Percentiles rank a stretch among this genome's conserved stretches.
Conservation (phyloP, 2,888 invertebrate genomes). For the Ochropacha duplaris region DNA sequence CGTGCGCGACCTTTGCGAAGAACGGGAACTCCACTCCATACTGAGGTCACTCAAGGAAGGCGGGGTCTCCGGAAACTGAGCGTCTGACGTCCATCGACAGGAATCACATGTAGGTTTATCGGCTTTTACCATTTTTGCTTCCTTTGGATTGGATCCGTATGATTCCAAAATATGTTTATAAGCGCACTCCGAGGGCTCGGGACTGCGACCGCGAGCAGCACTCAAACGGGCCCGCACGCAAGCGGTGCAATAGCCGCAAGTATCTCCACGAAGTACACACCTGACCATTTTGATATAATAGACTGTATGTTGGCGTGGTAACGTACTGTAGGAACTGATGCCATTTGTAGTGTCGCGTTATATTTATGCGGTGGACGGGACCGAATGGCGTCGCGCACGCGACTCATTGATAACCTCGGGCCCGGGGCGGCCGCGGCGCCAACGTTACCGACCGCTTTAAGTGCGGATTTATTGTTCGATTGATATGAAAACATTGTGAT, state of each 20-base stretch:
- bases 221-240: constrained; percentile 71
- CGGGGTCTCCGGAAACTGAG: constrained; percentile 77
- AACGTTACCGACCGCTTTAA: constrained; percentile 30
- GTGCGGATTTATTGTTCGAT: constrained; percentile 16
- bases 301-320: constrained; percentile 34
- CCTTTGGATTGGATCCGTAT: constrained; percentile 50
- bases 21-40: constrained; percentile 73
- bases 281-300: constrained; percentile 57
- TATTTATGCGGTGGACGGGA: constrained; percentile 63
- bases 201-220: constrained; percentile 68
- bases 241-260: constrained; percentile 75
- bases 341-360: constrained; percentile 38
- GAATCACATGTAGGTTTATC: constrained; percentile 67
- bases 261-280: constrained; percentile 60
- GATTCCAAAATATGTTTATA: constrained; percentile 79
- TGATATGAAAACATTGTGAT: constrained; percentile 7
- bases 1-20: constrained; percentile 60
- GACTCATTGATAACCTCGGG: constrained; percentile 70
- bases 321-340: constrained; percentile 58
- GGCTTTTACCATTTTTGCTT: constrained; percentile 52
- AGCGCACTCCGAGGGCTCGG: constrained; percentile 73
- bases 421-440: constrained; percentile 59
- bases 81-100: constrained; percentile 77
- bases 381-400: constrained; percentile 72
- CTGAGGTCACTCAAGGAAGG: constrained; percentile 72